Conservation (phyloP, 2,888 invertebrate genomes). For the Carpatolechia fugitivella region DNA sequence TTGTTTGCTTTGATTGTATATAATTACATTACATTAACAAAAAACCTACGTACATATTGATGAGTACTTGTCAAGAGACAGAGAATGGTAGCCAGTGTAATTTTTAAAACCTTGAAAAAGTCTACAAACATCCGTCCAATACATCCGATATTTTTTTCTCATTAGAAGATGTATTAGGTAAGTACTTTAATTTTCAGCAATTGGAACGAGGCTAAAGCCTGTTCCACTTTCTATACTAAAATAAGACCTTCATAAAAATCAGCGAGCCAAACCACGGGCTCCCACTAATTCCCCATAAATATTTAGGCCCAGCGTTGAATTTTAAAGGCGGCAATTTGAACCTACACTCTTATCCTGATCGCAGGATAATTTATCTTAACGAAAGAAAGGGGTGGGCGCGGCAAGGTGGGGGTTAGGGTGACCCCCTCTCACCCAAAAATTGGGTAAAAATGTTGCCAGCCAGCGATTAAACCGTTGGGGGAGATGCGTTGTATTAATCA, state of each 20-base stretch:
- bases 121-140: no score
- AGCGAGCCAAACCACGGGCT: conserved; percentile 44
- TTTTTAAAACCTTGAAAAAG: no score
- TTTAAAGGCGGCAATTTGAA: conserved; percentile 79
- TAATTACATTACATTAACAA: no score
- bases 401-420: conserved; percentile 39
- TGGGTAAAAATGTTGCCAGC: conserved; percentile 80
- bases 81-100: no score
- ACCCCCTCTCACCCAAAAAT: conserved; percentile 68
- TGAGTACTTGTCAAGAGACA: no score
- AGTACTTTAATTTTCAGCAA: neutral
- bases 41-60: no score
- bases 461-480: conserved; percentile 77
- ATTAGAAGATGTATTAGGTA: no score
- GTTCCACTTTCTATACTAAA: conserved; percentile 7
- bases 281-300: conserved; percentile 63
- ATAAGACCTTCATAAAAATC: conserved; percentile 1
- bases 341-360: conserved; percentile 79
- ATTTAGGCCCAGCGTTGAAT: conserved; percentile 72
- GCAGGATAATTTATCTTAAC: conserved; percentile 79
- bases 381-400: conserved; percentile 76
- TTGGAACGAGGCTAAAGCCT: neutral
- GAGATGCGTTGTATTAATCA: conserved; percentile 80
- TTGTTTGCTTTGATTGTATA: no score
- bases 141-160: no score